Conservation (phyloP, 2,888 invertebrate genomes). For the Laothoe populi region DNA sequence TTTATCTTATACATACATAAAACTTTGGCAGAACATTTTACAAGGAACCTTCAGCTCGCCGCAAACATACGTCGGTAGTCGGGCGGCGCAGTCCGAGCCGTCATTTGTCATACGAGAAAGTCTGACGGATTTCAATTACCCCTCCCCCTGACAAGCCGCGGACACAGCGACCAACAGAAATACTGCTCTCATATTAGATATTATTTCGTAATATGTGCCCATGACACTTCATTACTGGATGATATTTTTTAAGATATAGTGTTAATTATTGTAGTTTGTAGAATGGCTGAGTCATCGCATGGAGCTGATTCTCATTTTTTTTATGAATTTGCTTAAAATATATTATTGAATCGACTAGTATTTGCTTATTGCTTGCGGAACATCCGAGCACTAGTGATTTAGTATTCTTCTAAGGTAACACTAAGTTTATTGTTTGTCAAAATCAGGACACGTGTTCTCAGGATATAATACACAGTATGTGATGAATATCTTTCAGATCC, state of each 20-base stretch:
- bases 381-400: too few relatives aligned
- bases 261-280: background rate
- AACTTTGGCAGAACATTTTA: background rate
- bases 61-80: slow-evolving; percentile 17
- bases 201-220: slow-evolving; percentile 51
- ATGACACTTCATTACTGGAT: slow-evolving; percentile 42
- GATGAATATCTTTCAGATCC: too few relatives aligned
- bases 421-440: too few relatives aligned
- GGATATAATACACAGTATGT: too few relatives aligned
- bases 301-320: background rate
- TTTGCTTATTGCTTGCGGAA: too few relatives aligned
- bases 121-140: slow-evolving; percentile 73
- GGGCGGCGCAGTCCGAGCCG: slow-evolving; percentile 38
- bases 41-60: slow-evolving; percentile 28
- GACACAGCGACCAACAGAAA: slow-evolving; percentile 21
- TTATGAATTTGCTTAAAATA: too few relatives aligned
- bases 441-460: too few relatives aligned
- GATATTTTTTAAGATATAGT: slow-evolving; percentile 28
- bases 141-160: slow-evolving; percentile 32
- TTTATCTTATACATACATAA: background rate
- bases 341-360: too few relatives aligned
- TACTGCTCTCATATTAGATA: slow-evolving; percentile 39
- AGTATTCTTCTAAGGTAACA: too few relatives aligned
- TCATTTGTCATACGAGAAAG: slow-evolving; percentile 66
- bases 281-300: background rate